Evolutionary conservation across 2,888 invertebrate genomes (phyloP).

Genomic region (Azorinus chamasolen): DNA sequence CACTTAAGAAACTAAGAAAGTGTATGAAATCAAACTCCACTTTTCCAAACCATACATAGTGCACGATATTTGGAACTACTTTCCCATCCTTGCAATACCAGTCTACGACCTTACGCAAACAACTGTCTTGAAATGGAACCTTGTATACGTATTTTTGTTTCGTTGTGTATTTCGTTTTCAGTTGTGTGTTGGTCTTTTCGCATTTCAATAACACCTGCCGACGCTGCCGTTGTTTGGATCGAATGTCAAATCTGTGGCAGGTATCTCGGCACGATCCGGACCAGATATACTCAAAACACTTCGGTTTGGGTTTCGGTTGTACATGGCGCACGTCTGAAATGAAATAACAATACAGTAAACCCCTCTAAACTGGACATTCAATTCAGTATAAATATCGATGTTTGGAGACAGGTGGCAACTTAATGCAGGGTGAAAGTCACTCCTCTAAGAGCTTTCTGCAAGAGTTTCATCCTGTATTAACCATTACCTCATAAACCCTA

Average conservation of each 20-base stretch:
- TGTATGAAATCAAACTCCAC: conserved; percentile 67
- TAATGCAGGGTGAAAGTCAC: too few species aligned
- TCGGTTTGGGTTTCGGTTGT: conserved; percentile 1
- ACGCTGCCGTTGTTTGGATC: conserved; percentile 53
- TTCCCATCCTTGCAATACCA: conserved; percentile 48
- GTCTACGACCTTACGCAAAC: conserved; percentile 56
- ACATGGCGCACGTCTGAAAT: not conserved
- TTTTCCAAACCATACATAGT: conserved; percentile 76
- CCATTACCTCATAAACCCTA: too few species aligned
- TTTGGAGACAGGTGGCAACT: too few species aligned
- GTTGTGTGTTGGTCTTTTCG: conserved; percentile 44
- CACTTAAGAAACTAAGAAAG: conserved; percentile 76
- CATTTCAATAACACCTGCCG: conserved; percentile 49
- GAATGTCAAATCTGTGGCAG: conserved; percentile 45
- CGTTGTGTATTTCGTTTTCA: conserved; percentile 34
- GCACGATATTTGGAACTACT: conserved; percentile 73
- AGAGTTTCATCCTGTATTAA: too few species aligned
- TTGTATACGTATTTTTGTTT: conserved; percentile 57
- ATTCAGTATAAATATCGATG: too few species aligned
- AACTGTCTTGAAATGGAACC: conserved; percentile 52
- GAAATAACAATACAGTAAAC: too few species aligned
- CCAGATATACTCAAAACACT: conserved; percentile 60
- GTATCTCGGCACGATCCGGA: conserved; percentile 54
- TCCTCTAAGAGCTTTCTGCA: too few species aligned
- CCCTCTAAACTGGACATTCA: too few species aligned